A percentile compares a stretch with the other conserved stretches of the same genome.
Evolutionary conservation across 2,113 vertebrate genomes (phyloP).

Genomic region (Tychaedon coryphoeus): DNA sequence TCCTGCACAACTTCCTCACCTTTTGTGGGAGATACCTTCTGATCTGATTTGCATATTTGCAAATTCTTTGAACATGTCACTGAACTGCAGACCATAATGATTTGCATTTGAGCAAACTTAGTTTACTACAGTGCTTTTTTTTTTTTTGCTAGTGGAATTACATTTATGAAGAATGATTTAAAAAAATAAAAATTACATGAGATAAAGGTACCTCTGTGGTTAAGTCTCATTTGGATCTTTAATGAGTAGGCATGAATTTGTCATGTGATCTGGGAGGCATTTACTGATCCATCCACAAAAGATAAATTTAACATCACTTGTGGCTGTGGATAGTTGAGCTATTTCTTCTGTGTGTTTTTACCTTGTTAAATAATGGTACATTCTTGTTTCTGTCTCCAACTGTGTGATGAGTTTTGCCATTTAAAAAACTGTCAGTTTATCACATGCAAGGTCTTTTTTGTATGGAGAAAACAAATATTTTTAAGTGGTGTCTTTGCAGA

Average conservation of each 20-base stretch:
- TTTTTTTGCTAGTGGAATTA: neutral
- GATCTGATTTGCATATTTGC: neutral
- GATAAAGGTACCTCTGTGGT: neutral
- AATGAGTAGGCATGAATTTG: neutral
- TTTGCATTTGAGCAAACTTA: neutral
- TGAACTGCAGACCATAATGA: neutral
- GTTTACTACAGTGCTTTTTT: neutral
- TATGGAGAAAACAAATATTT: neutral
- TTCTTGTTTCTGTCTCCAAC: neutral
- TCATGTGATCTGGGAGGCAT: rapidly evolving
- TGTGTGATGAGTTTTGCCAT: neutral
- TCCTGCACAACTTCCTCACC: neutral
- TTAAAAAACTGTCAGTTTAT: neutral
- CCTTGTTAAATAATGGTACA: neutral
- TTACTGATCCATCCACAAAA: neutral
- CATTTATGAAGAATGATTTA: neutral
- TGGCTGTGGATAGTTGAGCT: neutral
- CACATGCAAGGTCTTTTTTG: neutral
- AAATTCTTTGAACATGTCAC: neutral
- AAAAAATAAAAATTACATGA: neutral
- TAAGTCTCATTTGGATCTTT: neutral
- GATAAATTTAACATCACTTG: neutral
- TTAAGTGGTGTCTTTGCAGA: no score
- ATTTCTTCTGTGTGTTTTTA: neutral
- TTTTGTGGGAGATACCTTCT: neutral